These are phyloP conservation scores for Drosophila fuyamai DNA, from an alignment of 1,140 invertebrate species.

Conservation along the genomic window DNA sequence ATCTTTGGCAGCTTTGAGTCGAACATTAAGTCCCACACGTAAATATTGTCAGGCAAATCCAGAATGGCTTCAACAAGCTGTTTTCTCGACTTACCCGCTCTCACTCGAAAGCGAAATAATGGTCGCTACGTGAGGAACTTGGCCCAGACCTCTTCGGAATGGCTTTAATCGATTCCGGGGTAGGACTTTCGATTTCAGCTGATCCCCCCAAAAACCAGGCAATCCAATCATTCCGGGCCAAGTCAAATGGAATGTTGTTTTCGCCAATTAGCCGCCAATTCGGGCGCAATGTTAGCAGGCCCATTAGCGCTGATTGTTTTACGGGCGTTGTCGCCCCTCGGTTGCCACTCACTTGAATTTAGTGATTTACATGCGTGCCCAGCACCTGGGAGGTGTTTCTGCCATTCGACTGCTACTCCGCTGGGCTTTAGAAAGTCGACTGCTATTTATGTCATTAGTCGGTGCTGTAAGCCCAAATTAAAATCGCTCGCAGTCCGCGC, in stretches of 20 bases:
- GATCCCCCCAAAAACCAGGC: not conserved
- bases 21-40: conserved; percentile 5
- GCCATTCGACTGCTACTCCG: conserved; percentile 30
- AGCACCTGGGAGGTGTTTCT: conserved; percentile 18
- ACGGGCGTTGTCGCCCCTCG: conserved; percentile 43
- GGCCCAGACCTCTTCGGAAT: conserved; percentile 25
- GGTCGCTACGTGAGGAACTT: conserved; percentile 28
- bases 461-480: conserved; percentile 59
- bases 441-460: conserved; percentile 57
- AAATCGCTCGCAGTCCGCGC: conserved; percentile 41
- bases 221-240: conserved; percentile 53
- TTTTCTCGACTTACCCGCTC: conserved; percentile 23
- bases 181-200: conserved; percentile 44
- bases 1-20: conserved; percentile 7
- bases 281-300: conserved; percentile 41
- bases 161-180: conserved; percentile 29
- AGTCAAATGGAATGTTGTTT: conserved; percentile 69
- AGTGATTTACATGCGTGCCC: conserved; percentile 71
- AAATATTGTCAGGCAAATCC: conserved; percentile 2
- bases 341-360: conserved; percentile 45
- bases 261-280: conserved; percentile 80
- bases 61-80: conserved; percentile 8
- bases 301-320: conserved; percentile 70
- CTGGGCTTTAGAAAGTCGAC: conserved; percentile 65
- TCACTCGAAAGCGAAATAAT: conserved; percentile 22